Conservation (phyloP, 2,797 vertebrate genomes). For the Liparis tanakae region DNA sequence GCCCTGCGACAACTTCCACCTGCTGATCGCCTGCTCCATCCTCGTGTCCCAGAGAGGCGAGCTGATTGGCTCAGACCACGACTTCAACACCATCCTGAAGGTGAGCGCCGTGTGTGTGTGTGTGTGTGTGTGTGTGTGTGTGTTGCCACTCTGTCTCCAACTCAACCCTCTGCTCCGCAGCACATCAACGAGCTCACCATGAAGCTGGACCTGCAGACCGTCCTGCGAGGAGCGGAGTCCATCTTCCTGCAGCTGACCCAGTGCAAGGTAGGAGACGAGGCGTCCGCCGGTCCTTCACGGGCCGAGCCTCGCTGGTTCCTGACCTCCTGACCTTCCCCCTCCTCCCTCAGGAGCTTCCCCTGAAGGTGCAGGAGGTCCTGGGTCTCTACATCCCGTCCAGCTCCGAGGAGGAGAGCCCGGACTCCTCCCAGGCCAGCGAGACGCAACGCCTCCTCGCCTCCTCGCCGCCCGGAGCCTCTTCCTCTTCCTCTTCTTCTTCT, state of each 20-base stretch:
- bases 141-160: not conserved
- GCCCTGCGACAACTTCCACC: conserved; percentile 90
- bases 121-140: not conserved
- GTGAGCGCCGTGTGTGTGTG: conserved; percentile 63
- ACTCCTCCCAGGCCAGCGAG: conserved; percentile 69
- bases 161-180: conserved; percentile 63
- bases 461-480: conserved; percentile 70
- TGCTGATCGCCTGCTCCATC: conserved; percentile 91
- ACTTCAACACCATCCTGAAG: conserved; percentile 95
- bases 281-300: no score
- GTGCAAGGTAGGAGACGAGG: conserved; percentile 74
- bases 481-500: conserved; percentile 66
- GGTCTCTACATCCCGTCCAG: conserved; percentile 74
- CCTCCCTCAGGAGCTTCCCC: conserved; percentile 85
- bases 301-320: not conserved
- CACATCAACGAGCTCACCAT: conserved; percentile 94
- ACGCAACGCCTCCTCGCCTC: conserved; percentile 63
- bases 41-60: conserved; percentile 89
- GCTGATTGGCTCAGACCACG: conserved; percentile 90
- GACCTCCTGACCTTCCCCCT: not conserved
- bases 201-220: conserved; percentile 88
- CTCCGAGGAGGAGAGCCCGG: conserved; percentile 72
- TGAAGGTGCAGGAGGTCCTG: conserved; percentile 88
- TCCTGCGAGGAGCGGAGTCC: conserved; percentile 84
- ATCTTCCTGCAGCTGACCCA: conserved; percentile 85